Percentiles rank a stretch among this genome's conserved stretches.
Conservation (phyloP, 92 coral and sea anemone genomes). For the Anthopleura xanthogrammica region DNA sequence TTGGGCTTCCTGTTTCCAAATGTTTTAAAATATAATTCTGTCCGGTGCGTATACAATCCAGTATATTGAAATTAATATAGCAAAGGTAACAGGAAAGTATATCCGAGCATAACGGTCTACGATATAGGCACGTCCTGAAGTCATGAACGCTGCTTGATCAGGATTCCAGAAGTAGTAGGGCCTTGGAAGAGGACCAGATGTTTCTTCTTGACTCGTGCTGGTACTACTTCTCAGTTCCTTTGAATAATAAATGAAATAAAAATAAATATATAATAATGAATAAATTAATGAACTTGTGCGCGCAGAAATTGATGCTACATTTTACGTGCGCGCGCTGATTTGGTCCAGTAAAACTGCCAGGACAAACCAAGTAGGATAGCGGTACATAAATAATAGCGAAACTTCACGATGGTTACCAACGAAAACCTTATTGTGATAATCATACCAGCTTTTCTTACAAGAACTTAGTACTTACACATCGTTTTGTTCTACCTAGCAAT, state of each 20-base stretch:
- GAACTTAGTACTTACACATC: too few relatives aligned
- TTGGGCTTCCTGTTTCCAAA: not conserved
- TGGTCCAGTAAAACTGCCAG: too few relatives aligned
- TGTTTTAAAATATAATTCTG: conserved; percentile 65
- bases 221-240: conserved; percentile 30
- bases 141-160: conserved; percentile 53
- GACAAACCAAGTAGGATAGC: too few relatives aligned
- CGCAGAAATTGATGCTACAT: too few relatives aligned
- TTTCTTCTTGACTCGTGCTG: conserved; percentile 14
- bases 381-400: too few relatives aligned
- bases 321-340: not conserved
- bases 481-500: too few relatives aligned
- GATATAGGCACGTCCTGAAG: conserved; percentile 60
- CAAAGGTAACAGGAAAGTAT: conserved; percentile 74
- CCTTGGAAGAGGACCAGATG: conserved; percentile 19
- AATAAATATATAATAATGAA: too few relatives aligned
- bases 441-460: too few relatives aligned
- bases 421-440: too few relatives aligned
- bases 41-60: conserved; percentile 93
- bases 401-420: too few relatives aligned
- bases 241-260: not conserved
- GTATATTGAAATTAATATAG: conserved; percentile 70
- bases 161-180: conserved; percentile 79
- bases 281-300: too few relatives aligned
- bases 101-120: conserved; percentile 81